Evolutionary conservation across 2,113 vertebrate species (phyloP).

Genomic region (Cheirogaleus medius): DNA sequence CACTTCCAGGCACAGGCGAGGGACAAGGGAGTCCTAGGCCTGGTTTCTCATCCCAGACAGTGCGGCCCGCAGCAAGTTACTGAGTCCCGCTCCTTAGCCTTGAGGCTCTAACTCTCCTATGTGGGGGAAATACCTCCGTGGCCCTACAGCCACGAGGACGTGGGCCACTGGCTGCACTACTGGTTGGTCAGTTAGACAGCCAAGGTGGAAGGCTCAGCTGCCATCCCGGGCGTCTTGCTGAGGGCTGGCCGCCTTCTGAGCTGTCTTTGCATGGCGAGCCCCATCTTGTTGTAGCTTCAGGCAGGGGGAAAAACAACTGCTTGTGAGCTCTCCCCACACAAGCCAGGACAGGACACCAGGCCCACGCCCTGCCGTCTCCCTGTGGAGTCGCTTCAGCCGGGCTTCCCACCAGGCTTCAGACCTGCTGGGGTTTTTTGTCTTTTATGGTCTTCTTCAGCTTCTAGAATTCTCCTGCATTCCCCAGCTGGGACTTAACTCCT

Average conservation of each 20-base stretch:
- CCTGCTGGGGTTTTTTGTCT: conserved; percentile 31
- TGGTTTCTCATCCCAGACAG: not conserved
- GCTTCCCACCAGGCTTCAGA: conserved; percentile 39
- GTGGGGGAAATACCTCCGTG: not conserved
- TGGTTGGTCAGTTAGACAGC: not conserved
- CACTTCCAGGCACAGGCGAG: not conserved
- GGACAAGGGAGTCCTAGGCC: not conserved
- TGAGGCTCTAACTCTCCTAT: not conserved
- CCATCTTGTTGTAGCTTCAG: conserved; percentile 61
- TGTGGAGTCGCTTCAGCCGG: not conserved
- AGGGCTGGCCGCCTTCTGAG: not conserved
- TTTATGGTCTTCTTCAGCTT: conserved; percentile 50
- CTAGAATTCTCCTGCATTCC: conserved; percentile 42
- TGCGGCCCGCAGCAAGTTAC: not conserved
- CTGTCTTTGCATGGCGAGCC: not conserved
- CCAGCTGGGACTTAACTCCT: not conserved
- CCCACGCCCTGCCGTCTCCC: conserved; percentile 54
- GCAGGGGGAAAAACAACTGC: conserved; percentile 41
- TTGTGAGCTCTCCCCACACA: conserved; percentile 40
- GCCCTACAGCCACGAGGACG: not conserved
- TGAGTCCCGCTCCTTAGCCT: not conserved
- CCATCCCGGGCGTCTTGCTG: not conserved
- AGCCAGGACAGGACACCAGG: conserved; percentile 56
- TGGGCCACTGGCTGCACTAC: not conserved
- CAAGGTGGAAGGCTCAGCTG: not conserved